Evolutionary conservation across 2,888 invertebrate species (phyloP), one percentile per base, ranked within the genome.

Genomic region (Archips xylosteana): DNA sequence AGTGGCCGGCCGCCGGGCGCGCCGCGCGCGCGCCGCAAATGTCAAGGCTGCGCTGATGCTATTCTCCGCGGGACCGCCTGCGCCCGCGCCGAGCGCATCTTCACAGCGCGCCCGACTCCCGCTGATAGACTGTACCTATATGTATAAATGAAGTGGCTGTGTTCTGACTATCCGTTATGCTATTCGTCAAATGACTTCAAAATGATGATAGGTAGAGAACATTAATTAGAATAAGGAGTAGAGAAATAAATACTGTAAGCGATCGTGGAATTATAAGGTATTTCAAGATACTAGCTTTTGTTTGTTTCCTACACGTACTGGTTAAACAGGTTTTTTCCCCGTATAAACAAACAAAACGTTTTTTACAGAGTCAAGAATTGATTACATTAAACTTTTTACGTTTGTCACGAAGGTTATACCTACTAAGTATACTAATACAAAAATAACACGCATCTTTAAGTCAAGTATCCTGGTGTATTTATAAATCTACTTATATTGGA

Each of bases 21-120:
- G 23, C 49, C 49, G 49, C 49, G 49, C 72, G 78, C 82, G 80
- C 81, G 79, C 81, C 77, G 75, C 87, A 88, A 92, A 93, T 92
- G 92, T 91, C 92, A 93, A 93, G 93, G 94, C 84, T 90, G 85
- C 87, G 85, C 82, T 84, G 87, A 83, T 84, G 84, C 84, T 83
- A 82, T 81, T 77, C 78, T 77, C 78, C 82, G 81, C 79, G 82
- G 81, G 77, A 82, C 81, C 80, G 71, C 71, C 81, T 79, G 79
- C 79, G 81, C 81, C 78, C 81, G 54, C 68, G 51, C 78, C 79
- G 77, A 77, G 82, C 82, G 85, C 84, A 82, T 85, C 85, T 84
- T 83, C 79, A 78, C 76, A 78, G 78, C 79, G 76, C 78, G 81
- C 70, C 82, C 80, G 78, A 77, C 80, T 76, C 75, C 76, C 77